A percentile compares a stretch with the other conserved stretches of the same genome.
Evolutionary conservation across 2,888 invertebrate species (phyloP).

Genomic region (Sesamia inferens): DNA sequence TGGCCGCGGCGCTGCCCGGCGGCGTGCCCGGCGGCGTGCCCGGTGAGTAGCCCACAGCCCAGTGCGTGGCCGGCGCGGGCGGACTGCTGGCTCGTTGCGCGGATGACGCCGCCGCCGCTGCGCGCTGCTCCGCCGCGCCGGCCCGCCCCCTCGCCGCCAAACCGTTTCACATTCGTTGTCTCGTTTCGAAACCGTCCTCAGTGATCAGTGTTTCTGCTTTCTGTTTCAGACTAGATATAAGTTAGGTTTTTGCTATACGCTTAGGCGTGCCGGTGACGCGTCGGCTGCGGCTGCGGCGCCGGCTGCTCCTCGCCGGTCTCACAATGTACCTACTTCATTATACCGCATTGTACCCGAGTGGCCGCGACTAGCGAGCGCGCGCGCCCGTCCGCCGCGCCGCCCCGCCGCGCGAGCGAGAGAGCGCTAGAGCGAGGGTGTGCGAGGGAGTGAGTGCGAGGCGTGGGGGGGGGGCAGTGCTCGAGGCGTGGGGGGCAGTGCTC

Average conservation of each 20-base stretch:
- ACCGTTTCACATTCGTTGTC: constrained; percentile 66
- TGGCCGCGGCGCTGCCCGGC: constrained; percentile 24
- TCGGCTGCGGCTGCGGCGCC: constrained; percentile 70
- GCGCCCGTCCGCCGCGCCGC: constrained; percentile 46
- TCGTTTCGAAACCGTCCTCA: constrained; percentile 80
- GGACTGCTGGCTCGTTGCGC: constrained; percentile 35
- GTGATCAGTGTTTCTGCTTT: constrained; percentile 89
- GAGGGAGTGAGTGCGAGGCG: constrained; percentile 50
- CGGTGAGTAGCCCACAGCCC: constrained; percentile 43
- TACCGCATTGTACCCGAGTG: constrained; percentile 70
- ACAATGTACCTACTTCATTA: constrained; percentile 83
- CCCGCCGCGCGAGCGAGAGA: constrained; percentile 26
- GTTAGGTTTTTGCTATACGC: constrained; percentile 83
- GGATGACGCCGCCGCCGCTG: constrained; percentile 34
- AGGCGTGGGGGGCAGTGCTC: neutral
- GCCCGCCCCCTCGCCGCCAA: constrained; percentile 54
- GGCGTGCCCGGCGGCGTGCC: constrained; percentile 44
- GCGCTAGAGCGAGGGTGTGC: constrained; percentile 12
- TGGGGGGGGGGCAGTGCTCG: constrained; percentile 31
- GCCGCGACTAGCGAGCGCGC: constrained; percentile 52
- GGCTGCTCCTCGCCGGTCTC: constrained; percentile 72
- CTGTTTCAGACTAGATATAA: constrained; percentile 89
- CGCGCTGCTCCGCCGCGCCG: constrained; percentile 35
- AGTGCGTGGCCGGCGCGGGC: constrained; percentile 56
- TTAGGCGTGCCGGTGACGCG: constrained; percentile 68